phyloP scores from a whole-genome alignment of 2,113 vertebrate species.

The Silurus meridionalis region DNA sequence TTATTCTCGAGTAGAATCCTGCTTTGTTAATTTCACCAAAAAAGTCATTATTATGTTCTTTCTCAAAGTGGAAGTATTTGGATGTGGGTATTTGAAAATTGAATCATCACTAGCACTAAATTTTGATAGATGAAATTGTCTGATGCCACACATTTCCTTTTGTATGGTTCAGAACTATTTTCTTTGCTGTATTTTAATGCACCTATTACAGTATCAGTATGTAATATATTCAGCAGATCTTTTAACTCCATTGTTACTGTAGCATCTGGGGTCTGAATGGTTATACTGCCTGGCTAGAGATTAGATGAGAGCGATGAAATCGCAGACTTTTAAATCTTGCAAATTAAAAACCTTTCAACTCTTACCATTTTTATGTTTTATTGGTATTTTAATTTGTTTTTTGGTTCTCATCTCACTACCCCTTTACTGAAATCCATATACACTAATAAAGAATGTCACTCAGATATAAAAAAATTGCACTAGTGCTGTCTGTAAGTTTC shows the following conservation, averaged over 20 bases:
- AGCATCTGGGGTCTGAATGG: not conserved
- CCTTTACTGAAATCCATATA: not conserved
- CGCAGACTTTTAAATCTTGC: not conserved
- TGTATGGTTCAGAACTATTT: not conserved
- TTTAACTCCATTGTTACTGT: not conserved
- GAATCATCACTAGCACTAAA: no score
- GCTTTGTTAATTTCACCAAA: not conserved
- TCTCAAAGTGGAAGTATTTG: not conserved
- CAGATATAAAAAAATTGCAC: not conserved
- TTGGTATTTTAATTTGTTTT: conserved; percentile 3
- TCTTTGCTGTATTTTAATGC: not conserved
- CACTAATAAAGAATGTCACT: not conserved
- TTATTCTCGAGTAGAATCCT: not conserved
- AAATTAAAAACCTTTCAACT: not conserved
- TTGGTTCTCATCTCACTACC: not conserved
- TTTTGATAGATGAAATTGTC: not conserved
- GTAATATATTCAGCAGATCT: conserved; percentile 3
- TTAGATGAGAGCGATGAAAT: not conserved
- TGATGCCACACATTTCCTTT: not conserved
- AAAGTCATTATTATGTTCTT: not conserved
- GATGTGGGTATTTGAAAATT: no score
- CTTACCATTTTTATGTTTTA: not conserved
- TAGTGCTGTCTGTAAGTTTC: not conserved
- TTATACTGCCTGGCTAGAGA: not conserved
- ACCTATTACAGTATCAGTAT: conserved; percentile 1